Percentiles rank a stretch among this genome's conserved stretches.
phyloP scores from a whole-genome alignment of 2,888 invertebrate species.

The Frankliniella fusca region DNA sequence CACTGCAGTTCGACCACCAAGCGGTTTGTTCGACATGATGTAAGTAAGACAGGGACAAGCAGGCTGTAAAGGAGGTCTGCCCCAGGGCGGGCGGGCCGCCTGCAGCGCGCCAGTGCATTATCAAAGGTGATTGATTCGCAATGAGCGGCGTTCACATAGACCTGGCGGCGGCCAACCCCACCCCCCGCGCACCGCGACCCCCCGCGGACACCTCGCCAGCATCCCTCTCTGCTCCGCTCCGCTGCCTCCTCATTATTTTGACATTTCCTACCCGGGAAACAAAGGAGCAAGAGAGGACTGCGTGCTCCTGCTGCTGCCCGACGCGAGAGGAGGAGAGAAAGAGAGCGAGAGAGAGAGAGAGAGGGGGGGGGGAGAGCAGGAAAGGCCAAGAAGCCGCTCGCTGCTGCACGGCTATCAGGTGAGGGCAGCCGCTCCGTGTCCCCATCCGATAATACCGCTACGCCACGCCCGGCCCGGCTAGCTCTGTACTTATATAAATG shows the following conservation, averaged over 20 bases:
- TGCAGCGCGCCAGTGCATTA: too few relatives aligned
- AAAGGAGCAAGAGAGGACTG: neutral
- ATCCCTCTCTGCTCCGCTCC: too few relatives aligned
- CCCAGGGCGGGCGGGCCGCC: too few relatives aligned
- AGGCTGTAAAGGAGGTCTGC: too few relatives aligned
- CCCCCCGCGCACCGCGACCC: neutral
- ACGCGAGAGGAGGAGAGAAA: neutral
- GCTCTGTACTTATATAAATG: slow-evolving; percentile 12
- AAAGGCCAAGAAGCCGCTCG: too few relatives aligned
- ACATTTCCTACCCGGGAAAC: neutral
- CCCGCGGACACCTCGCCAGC: neutral
- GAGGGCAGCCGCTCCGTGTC: neutral
- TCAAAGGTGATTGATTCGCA: neutral
- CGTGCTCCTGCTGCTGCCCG: neutral
- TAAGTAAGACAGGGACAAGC: too few relatives aligned
- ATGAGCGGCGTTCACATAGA: slow-evolving; percentile 6
- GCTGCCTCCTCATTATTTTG: slow-evolving; percentile 25
- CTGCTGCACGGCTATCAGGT: too few relatives aligned
- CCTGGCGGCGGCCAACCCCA: neutral
- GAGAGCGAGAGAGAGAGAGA: too few relatives aligned
- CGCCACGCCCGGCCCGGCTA: neutral
- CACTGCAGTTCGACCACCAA: too few relatives aligned
- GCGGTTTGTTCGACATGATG: too few relatives aligned
- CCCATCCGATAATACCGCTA: neutral
- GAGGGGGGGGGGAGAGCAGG: too few relatives aligned